Percentiles rank a stretch among this genome's conserved stretches.
phyloP scores from a whole-genome alignment of 2,797 vertebrate genomes.

The Acanthiza pusilla region DNA sequence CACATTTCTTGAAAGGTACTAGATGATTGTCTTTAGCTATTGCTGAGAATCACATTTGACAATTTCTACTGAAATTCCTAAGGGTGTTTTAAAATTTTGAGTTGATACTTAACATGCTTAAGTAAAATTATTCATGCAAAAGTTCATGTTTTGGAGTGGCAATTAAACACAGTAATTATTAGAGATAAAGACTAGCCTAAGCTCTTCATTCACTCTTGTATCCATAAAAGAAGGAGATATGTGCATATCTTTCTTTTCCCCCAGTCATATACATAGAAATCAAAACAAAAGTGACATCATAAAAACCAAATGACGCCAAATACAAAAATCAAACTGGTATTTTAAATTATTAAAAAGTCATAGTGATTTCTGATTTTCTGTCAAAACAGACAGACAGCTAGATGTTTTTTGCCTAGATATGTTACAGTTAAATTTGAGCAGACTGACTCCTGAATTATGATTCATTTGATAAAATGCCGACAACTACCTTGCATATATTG shows the following conservation, averaged over 20 bases:
- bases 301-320: background rate
- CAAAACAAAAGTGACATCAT: background rate
- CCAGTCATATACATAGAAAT: background rate
- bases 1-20: background rate
- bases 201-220: background rate
- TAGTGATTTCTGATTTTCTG: background rate
- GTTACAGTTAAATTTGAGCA: background rate
- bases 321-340: background rate
- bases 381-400: background rate
- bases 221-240: background rate
- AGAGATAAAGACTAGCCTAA: background rate
- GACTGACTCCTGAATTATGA: background rate
- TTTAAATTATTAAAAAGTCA: background rate
- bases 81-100: background rate
- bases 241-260: fast-evolving
- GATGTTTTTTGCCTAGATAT: background rate
- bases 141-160: background rate
- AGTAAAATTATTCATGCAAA: background rate
- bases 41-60: background rate
- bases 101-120: background rate
- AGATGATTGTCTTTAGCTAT: background rate
- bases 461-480: background rate
- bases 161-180: background rate
- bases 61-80: background rate
- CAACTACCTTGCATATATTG: background rate